A percentile compares a stretch with the other conserved stretches of the same genome.
Evolutionary conservation across 2,797 vertebrate species (phyloP).

Genomic region (Anguilla marmorata): DNA sequence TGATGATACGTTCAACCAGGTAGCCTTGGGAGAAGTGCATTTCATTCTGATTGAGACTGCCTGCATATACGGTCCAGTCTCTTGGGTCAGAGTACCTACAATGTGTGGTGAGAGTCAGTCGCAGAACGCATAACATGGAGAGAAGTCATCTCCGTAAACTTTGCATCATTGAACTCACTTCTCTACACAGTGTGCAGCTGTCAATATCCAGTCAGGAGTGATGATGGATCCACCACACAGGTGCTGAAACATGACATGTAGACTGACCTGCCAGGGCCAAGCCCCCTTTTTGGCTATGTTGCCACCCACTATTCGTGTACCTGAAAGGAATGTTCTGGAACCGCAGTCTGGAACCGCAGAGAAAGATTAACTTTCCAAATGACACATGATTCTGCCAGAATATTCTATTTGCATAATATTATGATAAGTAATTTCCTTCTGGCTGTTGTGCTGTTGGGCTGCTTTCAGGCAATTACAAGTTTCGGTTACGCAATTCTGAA

Average conservation of each 20-base stretch:
- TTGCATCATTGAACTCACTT: slow-evolving; percentile 58
- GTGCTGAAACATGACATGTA: slow-evolving; percentile 69
- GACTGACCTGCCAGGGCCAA: slow-evolving; percentile 95
- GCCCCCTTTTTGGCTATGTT: slow-evolving; percentile 56
- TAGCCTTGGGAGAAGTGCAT: slow-evolving; percentile 3
- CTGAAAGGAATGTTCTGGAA: slow-evolving; percentile 31
- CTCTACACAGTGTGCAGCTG: slow-evolving; percentile 87
- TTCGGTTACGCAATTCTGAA: background rate
- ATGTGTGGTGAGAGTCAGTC: slow-evolving; percentile 32
- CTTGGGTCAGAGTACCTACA: slow-evolving; percentile 45
- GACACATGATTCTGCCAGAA: background rate
- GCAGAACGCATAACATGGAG: too few relatives aligned
- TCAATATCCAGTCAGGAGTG: slow-evolving; percentile 80
- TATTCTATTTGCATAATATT: too few relatives aligned
- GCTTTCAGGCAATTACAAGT: background rate
- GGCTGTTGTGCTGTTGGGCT: background rate
- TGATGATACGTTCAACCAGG: slow-evolving; percentile 69
- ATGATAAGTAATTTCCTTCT: background rate
- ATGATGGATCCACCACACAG: slow-evolving; percentile 87
- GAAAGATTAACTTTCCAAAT: background rate
- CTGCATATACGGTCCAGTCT: slow-evolving; percentile 71
- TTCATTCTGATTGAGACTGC: slow-evolving; percentile 61
- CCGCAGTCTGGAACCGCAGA: slow-evolving; percentile 51
- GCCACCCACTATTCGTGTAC: slow-evolving; percentile 82
- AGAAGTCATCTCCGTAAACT: background rate